A percentile compares a stretch with the other conserved stretches of the same genome.
These are phyloP conservation scores for Leptura quadrifasciata DNA, from an alignment of 2,888 invertebrate genomes.

Conservation along the genomic window DNA sequence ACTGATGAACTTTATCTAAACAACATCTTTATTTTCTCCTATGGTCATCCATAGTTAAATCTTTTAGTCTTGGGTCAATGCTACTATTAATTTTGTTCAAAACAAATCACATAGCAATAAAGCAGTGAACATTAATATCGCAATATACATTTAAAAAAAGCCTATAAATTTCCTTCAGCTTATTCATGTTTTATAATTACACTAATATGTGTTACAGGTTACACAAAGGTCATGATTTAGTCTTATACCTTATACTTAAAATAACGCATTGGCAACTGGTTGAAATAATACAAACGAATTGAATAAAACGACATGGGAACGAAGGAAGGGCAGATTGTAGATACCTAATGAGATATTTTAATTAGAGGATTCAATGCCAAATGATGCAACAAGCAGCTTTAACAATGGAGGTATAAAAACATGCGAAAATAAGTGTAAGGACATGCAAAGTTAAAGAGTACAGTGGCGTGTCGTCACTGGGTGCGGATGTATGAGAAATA, in stretches of 20 bases:
- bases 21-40: neutral
- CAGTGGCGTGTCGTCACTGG: constrained; percentile 64
- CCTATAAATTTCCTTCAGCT: constrained; percentile 32
- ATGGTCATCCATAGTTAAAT: too few species aligned
- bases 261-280: constrained; percentile 25
- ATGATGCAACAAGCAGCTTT: constrained; percentile 68
- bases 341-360: constrained; percentile 68
- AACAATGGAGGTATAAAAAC: constrained; percentile 60
- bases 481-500: constrained; percentile 15
- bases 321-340: constrained; percentile 68
- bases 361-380: constrained; percentile 71
- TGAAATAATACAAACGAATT: constrained; percentile 35
- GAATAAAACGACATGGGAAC: constrained; percentile 65
- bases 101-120: too few species aligned
- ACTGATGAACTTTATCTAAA: neutral
- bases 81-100: too few species aligned
- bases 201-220: constrained; percentile 13
- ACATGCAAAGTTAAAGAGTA: constrained; percentile 58
- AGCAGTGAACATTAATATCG: neutral
- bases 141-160: constrained; percentile 35
- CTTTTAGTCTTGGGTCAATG: too few species aligned
- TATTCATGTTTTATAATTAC: constrained; percentile 10
- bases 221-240: constrained; percentile 35
- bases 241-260: constrained; percentile 34
- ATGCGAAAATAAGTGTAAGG: constrained; percentile 63